Base-by-base conservation (phyloP, 1,140 invertebrate genomes). In the Tetramorium simillimum region DNA sequence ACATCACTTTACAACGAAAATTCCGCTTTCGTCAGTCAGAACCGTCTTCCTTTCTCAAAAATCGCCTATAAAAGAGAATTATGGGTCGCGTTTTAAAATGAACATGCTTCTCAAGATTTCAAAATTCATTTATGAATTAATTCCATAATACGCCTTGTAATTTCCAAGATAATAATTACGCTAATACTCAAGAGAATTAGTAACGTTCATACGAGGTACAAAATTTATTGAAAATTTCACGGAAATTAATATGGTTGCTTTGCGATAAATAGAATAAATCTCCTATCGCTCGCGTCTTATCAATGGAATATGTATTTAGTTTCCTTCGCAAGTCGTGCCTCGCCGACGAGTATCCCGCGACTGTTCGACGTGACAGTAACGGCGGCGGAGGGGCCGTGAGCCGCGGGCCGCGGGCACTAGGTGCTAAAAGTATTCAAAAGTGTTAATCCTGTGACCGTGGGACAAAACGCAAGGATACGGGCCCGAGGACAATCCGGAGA, bases 381-480 rank as follows among this genome's bases (percentile, higher is more conserved):
- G 51, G 69, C 87, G 92, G 91, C 85, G 81, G 72, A 91, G 81
- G 92, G 91, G 92, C 60, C 85, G 85, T 73, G 90, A 92, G 92
- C 89, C 87, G 87, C 91, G 89, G 89, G 89, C 92, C 91, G 80
- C 69, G 89, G 91, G 76, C 90, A 91, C 90, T 92, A 92, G 93
- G 93, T 94, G 93, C 93, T 94, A 94, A 93, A 93, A 92, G 93
- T 94, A 93, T 92, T 92, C 91, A 90, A 88, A 91, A 93, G 87
- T 90, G 56, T 90, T 91, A 89, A 91, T 91, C 89, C 86, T 89
- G 88, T 90, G 86, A 88, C 89, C 85, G 87, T 81, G 86, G 88
- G 88, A 92, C 88, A 87, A 90, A 89, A 33, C 6, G 49, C 85
- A 86, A 86, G 88, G 80, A 87, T 76, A 78, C 85, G 62, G 73